A percentile compares a stretch with the other conserved stretches of the same genome.
phyloP scores from a whole-genome alignment of 2,797 vertebrate genomes.

The Passerculus sandwichensis region DNA sequence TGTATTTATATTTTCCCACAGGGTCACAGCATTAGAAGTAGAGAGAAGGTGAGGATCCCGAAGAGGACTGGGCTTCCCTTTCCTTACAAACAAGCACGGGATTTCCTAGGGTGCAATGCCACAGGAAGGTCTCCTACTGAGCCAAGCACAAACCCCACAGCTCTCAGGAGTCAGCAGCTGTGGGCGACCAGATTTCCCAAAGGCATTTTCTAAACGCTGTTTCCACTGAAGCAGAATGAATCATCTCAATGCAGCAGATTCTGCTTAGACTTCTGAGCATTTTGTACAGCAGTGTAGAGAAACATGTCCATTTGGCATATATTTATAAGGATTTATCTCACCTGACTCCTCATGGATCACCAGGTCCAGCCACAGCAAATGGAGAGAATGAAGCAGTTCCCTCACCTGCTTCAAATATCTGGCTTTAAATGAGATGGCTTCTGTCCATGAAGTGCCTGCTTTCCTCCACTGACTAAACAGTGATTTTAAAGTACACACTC shows the following conservation, averaged over 20 bases:
- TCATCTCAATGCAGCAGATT: not conserved
- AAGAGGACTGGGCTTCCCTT: not conserved
- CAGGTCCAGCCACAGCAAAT: not conserved
- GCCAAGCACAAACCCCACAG: not conserved
- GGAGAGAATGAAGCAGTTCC: not conserved
- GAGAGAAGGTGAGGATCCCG: not conserved
- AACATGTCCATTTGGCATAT: not conserved
- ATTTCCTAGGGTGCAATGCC: fast-evolving
- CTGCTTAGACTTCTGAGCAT: not conserved
- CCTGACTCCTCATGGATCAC: not conserved
- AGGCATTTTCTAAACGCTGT: not conserved
- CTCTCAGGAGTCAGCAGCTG: not conserved
- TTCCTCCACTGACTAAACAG: not conserved
- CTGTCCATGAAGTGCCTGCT: not conserved
- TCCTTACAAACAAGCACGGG: not conserved
- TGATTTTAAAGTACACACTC: not conserved
- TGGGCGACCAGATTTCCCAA: not conserved
- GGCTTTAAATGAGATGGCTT: not conserved
- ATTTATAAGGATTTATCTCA: not conserved
- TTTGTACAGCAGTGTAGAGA: not conserved
- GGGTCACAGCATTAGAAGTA: not conserved
- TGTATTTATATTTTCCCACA: not conserved
- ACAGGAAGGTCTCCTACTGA: not conserved
- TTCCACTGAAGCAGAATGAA: not conserved
- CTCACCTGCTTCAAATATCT: not conserved